A percentile compares a stretch with the other conserved stretches of the same genome.
Evolutionary conservation across 2,888 invertebrate species (phyloP).

Genomic region (Sinelater perroti): DNA sequence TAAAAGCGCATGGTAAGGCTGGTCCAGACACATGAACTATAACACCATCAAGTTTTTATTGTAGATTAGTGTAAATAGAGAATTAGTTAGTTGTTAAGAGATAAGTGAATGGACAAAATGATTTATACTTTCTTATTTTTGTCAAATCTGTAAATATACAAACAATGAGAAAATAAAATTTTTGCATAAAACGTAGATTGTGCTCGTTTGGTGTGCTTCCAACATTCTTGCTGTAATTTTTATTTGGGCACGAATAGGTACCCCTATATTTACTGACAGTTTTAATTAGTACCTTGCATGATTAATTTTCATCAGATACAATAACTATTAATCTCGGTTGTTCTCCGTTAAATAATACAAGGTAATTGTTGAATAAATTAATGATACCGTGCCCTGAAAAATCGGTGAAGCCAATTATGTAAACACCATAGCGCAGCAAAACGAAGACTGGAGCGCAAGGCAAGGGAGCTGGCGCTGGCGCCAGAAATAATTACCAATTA

Average conservation of each 20-base stretch:
- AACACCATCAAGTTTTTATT: neutral
- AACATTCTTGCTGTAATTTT: neutral
- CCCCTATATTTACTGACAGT: neutral
- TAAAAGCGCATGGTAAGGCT: neutral
- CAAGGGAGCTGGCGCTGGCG: slow-evolving; percentile 32
- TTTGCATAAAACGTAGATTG: no score
- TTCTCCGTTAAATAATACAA: neutral
- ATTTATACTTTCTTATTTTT: neutral
- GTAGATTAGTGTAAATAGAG: slow-evolving; percentile 17
- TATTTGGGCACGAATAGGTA: neutral
- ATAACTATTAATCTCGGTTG: slow-evolving; percentile 8
- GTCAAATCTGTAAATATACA: slow-evolving; percentile 4
- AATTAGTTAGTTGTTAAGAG: no score
- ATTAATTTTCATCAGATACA: slow-evolving; percentile 3
- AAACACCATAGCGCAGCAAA: slow-evolving; percentile 10
- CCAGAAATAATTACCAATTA: slow-evolving; percentile 39
- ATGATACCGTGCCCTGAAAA: neutral
- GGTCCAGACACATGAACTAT: neutral
- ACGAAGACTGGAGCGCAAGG: slow-evolving; percentile 3
- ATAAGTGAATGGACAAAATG: neutral
- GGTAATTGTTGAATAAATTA: slow-evolving; percentile 11
- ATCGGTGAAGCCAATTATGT: slow-evolving; percentile 1
- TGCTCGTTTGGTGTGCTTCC: no score
- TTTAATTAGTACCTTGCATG: slow-evolving; percentile 4
- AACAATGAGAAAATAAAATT: slow-evolving; percentile 1